A percentile compares a stretch with the other conserved stretches of the same genome.
phyloP scores from a whole-genome alignment of 2,113 vertebrate species.

The Calyptommatus sinebrachiatus region DNA sequence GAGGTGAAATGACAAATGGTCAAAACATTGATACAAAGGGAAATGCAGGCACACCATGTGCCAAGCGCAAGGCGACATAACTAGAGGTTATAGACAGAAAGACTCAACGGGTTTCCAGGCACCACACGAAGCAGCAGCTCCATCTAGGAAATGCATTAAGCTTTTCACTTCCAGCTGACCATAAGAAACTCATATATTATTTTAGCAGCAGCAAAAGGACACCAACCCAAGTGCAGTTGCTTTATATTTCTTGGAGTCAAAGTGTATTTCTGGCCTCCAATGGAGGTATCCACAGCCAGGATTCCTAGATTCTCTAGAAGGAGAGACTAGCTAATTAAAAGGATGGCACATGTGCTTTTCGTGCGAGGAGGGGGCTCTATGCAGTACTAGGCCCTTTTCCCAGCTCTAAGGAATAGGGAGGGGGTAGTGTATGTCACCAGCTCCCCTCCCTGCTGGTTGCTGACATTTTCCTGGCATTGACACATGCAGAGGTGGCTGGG shows the following conservation, averaged over 20 bases:
- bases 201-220: neutral
- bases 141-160: neutral
- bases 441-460: constrained; percentile 17
- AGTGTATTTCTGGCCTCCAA: neutral
- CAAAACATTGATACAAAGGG: neutral
- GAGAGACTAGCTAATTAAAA: neutral
- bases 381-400: constrained; percentile 7
- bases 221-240: neutral
- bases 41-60: neutral
- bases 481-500: constrained; percentile 26
- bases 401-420: constrained; percentile 6
- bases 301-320: neutral
- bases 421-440: constrained; percentile 8
- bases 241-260: neutral
- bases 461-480: constrained; percentile 36
- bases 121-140: neutral
- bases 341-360: neutral
- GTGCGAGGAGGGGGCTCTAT: neutral
- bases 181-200: neutral
- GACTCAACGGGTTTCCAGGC: neutral
- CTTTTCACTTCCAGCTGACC: neutral
- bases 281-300: neutral
- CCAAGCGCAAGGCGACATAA: neutral
- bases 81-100: neutral
- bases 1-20: neutral